Percentiles rank a stretch among this genome's conserved stretches.
Conservation (phyloP, 2,888 invertebrate species). For the Pterostichus madidus region DNA sequence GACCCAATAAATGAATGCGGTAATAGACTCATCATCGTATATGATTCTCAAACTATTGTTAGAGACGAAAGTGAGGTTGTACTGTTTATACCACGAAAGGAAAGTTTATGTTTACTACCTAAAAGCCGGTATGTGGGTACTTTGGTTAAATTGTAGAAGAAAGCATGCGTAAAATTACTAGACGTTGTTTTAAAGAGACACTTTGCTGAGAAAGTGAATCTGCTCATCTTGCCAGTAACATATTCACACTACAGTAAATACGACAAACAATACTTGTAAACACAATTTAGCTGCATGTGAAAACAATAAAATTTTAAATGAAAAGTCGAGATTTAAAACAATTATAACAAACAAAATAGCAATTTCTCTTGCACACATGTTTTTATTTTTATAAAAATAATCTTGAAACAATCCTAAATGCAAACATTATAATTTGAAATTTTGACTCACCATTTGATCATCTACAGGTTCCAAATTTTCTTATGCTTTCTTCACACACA, state of each 20-base stretch:
- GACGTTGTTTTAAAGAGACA: constrained; percentile 57
- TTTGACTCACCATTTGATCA: not conserved
- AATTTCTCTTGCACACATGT: constrained; percentile 4
- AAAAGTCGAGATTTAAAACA: constrained; percentile 12
- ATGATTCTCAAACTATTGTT: constrained; percentile 48
- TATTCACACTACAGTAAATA: constrained; percentile 59
- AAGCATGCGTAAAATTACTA: constrained; percentile 58
- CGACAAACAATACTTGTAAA: constrained; percentile 43
- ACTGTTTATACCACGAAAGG: constrained; percentile 6
- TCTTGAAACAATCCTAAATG: not conserved
- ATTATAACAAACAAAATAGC: constrained; percentile 32
- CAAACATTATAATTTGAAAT: constrained; percentile 14
- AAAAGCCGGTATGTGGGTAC: constrained; percentile 38
- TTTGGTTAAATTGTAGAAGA: constrained; percentile 31
- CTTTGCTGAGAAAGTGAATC: constrained; percentile 61
- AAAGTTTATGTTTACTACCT: constrained; percentile 44
- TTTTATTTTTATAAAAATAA: not conserved
- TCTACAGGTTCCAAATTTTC: constrained; percentile 17
- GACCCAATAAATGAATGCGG: constrained; percentile 66
- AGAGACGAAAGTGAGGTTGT: constrained; percentile 26
- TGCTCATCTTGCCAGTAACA: constrained; percentile 42
- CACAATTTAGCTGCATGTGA: constrained; percentile 46
- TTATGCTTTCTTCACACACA: not conserved
- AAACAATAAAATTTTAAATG: constrained; percentile 41
- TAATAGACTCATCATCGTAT: constrained; percentile 46